These are phyloP conservation scores for Lagria hirta DNA, from an alignment of 2,888 invertebrate species.

Conservation along the genomic window DNA sequence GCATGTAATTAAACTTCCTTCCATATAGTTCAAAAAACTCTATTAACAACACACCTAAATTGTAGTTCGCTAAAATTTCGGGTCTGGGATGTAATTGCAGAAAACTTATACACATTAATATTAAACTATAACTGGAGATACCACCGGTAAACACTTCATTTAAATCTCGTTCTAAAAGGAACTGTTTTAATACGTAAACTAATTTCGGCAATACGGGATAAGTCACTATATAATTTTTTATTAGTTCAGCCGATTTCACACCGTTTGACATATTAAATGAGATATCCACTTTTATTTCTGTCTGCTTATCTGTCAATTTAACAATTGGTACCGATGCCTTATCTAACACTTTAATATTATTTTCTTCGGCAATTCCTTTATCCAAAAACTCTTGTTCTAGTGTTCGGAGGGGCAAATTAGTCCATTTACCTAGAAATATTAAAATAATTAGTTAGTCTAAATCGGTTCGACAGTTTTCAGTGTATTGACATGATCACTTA, in stretches of 20 bases:
- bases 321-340: slow-evolving; percentile 99
- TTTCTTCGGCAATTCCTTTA: slow-evolving; percentile 85
- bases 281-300: slow-evolving; percentile 94
- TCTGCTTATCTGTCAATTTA: slow-evolving; percentile 87
- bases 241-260: slow-evolving; percentile 93
- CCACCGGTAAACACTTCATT: slow-evolving; percentile 99
- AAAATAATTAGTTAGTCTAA: too few relatives aligned
- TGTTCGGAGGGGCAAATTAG: slow-evolving; percentile 85
- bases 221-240: slow-evolving; percentile 84
- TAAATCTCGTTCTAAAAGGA: slow-evolving; percentile 94
- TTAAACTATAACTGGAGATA: slow-evolving; percentile 97
- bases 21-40: slow-evolving; percentile 98
- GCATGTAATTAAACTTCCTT: slow-evolving; percentile 92
- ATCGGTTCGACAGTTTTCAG: too few relatives aligned
- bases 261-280: slow-evolving; percentile 99
- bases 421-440: slow-evolving; percentile 73
- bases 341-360: slow-evolving; percentile 92
- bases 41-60: slow-evolving; percentile 91
- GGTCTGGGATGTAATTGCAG: slow-evolving; percentile 88
- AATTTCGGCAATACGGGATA: slow-evolving; percentile 91
- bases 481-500: too few relatives aligned
- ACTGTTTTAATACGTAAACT: slow-evolving; percentile 97
- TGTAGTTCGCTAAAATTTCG: slow-evolving; percentile 57
- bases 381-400: slow-evolving; percentile 88
- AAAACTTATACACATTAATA: slow-evolving; percentile 98